Percentiles rank a stretch among this genome's conserved stretches.
These are phyloP conservation scores for Catajapyx aquilonaris DNA, from an alignment of 1,140 invertebrate species.

Conservation along the genomic window DNA sequence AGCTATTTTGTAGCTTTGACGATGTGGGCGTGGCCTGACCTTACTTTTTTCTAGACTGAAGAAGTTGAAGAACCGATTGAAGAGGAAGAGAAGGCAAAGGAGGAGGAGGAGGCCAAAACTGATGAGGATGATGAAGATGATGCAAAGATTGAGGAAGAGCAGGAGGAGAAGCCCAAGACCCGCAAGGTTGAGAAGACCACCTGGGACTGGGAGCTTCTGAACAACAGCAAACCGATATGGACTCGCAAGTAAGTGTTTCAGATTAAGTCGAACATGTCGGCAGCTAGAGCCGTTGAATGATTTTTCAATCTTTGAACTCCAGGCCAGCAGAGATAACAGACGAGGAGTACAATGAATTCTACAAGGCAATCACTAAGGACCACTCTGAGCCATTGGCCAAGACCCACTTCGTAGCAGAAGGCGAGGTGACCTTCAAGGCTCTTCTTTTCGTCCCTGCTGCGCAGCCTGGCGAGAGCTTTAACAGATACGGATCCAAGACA, in stretches of 20 bases:
- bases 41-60: conserved; percentile 32
- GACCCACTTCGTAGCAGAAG: conserved; percentile 94
- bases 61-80: conserved; percentile 61
- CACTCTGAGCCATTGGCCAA: conserved; percentile 63
- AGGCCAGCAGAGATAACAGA: conserved; percentile 61
- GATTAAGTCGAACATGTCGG: not conserved
- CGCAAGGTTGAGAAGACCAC: conserved; percentile 89
- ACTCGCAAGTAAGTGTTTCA: conserved; percentile 46
- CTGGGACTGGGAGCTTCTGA: conserved; percentile 96
- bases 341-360: conserved; percentile 83
- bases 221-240: conserved; percentile 95
- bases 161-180: conserved; percentile 65
- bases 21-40: not conserved
- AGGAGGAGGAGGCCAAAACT: conserved; percentile 30
- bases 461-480: conserved; percentile 82
- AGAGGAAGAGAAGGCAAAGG: conserved; percentile 20
- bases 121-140: conserved; percentile 37
- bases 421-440: conserved; percentile 96
- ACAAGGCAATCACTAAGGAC: conserved; percentile 84
- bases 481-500: conserved; percentile 78
- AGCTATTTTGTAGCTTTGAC: conserved; percentile 5
- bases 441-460: conserved; percentile 78
- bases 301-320: conserved; percentile 6
- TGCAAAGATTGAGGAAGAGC: conserved; percentile 34
- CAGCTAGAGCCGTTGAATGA: not conserved